Conservation (phyloP, 2,113 vertebrate genomes). For the Miniopterus natalensis region DNA sequence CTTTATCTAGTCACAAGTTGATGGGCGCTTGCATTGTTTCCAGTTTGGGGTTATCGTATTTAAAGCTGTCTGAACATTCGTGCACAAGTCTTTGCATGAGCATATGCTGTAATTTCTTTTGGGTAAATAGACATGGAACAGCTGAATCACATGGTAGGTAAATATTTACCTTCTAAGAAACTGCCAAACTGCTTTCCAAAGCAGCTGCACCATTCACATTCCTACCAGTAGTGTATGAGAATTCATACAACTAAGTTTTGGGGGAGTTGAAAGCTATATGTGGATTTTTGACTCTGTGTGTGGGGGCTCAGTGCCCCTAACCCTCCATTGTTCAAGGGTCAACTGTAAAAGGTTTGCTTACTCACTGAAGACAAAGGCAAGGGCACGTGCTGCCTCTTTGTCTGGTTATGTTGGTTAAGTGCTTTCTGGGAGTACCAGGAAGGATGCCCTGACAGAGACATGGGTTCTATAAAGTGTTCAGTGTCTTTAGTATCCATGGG, state of each 20-base stretch:
- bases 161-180: slow-evolving; percentile 25
- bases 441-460: not conserved
- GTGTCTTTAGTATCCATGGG: not conserved
- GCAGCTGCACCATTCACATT: not conserved
- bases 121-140: not conserved
- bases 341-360: not conserved
- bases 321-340: not conserved
- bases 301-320: not conserved
- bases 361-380: not conserved
- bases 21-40: not conserved
- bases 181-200: not conserved
- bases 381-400: not conserved
- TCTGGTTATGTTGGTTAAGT: not conserved
- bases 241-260: not conserved
- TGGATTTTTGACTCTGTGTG: not conserved
- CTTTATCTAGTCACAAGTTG: not conserved
- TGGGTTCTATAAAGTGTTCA: not conserved
- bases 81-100: not conserved
- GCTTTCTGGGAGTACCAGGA: not conserved
- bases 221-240: not conserved
- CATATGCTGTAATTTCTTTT: not conserved
- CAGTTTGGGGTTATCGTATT: not conserved
- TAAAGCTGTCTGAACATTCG: not conserved
- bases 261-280: not conserved
- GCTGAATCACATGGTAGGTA: not conserved